A percentile compares a stretch with the other conserved stretches of the same genome.
phyloP scores from a whole-genome alignment of 2,797 vertebrate species.

The Salarias fasciatus region DNA sequence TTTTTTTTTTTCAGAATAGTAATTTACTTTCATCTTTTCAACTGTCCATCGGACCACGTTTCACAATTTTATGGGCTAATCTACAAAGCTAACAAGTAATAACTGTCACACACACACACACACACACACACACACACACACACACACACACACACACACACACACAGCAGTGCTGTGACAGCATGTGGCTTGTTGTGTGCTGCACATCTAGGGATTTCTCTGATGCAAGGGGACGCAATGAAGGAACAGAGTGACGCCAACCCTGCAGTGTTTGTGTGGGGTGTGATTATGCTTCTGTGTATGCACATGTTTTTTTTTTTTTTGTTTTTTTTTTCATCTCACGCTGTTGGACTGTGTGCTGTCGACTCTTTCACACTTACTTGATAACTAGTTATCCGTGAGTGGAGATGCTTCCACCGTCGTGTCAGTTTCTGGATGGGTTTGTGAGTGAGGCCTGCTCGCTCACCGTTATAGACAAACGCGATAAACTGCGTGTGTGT shows the following conservation, averaged over 20 bases:
- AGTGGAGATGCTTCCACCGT: slow-evolving; percentile 21
- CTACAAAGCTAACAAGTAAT: slow-evolving; percentile 17
- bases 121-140: too few relatives aligned
- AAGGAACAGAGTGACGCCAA: slow-evolving; percentile 79
- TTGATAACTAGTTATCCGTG: slow-evolving; percentile 19
- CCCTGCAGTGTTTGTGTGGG: slow-evolving; percentile 55
- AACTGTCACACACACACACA: slow-evolving; percentile 22
- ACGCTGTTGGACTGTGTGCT: slow-evolving; percentile 34
- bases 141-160: slow-evolving; percentile 4
- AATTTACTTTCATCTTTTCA: slow-evolving; percentile 19
- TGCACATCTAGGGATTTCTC: slow-evolving; percentile 78
- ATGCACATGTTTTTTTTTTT: slow-evolving; percentile 29
- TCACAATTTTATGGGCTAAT: slow-evolving; percentile 20
- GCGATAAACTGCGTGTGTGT: slow-evolving; percentile 6
- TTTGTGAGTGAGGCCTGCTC: slow-evolving; percentile 16
- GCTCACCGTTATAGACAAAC: slow-evolving; percentile 4
- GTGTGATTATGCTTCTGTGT: slow-evolving; percentile 45
- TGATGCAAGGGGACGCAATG: slow-evolving; percentile 87
- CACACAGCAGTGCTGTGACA: slow-evolving; percentile 34
- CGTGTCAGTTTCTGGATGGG: slow-evolving; percentile 22
- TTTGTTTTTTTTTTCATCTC: slow-evolving; percentile 11
- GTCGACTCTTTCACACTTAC: slow-evolving; percentile 41
- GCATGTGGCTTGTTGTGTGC: slow-evolving; percentile 64
- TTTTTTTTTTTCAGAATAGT: slow-evolving; percentile 4
- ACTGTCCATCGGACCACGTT: slow-evolving; percentile 7